phyloP scores from a whole-genome alignment of 2,888 invertebrate genomes.

The Nemurella pictetii region DNA sequence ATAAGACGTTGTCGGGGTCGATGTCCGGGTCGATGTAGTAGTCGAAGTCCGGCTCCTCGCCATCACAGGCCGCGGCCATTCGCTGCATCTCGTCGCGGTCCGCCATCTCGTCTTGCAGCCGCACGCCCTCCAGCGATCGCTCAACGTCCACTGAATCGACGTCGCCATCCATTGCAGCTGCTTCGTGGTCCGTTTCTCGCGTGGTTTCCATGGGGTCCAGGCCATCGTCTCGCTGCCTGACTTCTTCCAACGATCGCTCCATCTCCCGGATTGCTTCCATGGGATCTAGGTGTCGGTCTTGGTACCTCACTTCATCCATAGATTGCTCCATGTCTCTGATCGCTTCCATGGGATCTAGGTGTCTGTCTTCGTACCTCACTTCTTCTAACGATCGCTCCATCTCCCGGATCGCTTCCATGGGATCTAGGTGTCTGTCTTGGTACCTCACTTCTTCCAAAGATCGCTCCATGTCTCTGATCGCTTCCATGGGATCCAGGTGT shows the following conservation, averaged over 20 bases:
- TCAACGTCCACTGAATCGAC: too few relatives aligned
- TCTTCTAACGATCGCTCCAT: too few relatives aligned
- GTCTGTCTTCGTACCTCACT: not conserved
- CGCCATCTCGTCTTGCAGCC: not conserved
- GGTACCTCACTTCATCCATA: too few relatives aligned
- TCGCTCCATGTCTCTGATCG: too few relatives aligned
- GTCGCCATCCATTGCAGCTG: too few relatives aligned
- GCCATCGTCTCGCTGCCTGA: not conserved
- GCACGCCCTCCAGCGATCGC: too few relatives aligned
- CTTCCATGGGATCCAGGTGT: not conserved
- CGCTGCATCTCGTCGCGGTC: slow-evolving; percentile 44
- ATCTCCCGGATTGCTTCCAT: not conserved
- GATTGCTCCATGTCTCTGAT: too few relatives aligned
- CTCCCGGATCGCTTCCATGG: not conserved
- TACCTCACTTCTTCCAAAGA: not conserved
- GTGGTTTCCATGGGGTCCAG: not conserved
- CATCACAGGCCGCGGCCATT: not conserved
- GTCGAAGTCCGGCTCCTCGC: not conserved
- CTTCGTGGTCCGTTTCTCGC: not conserved
- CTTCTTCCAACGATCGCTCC: slow-evolving; percentile 37
- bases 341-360: not conserved
- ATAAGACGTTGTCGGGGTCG: not conserved
- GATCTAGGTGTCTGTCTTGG: not conserved
- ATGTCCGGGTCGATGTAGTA: not conserved
- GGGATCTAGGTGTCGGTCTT: not conserved